Conservation (phyloP, 2,113 vertebrate species). For the Riparia riparia region DNA sequence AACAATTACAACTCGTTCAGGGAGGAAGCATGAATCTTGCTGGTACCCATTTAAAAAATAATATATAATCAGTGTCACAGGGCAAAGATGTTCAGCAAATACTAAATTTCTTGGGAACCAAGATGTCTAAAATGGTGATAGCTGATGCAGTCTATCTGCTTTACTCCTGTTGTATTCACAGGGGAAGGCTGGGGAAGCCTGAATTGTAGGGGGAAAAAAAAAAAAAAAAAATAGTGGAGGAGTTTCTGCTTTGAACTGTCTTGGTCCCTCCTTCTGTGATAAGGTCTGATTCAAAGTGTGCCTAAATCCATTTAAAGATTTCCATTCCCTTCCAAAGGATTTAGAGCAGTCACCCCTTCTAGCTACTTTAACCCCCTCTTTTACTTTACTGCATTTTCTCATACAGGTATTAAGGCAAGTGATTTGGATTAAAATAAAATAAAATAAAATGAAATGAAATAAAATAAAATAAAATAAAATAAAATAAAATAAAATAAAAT, state of each 20-base stretch:
- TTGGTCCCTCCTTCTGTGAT: neutral
- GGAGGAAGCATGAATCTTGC: neutral
- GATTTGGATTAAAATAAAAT: neutral
- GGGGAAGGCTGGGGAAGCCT: neutral
- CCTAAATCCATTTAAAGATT: constrained; percentile 4
- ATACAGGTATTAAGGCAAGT: neutral
- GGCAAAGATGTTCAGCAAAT: constrained; percentile 3
- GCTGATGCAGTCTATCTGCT: neutral
- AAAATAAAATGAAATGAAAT: neutral
- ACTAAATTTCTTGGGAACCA: neutral
- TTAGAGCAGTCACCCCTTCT: neutral
- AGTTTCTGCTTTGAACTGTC: neutral
- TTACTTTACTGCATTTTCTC: neutral
- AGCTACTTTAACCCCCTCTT: neutral
- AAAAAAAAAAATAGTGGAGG: neutral
- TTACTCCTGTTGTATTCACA: neutral
- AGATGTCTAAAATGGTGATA: neutral
- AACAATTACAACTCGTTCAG: neutral
- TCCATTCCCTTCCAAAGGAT: neutral
- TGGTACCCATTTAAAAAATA: neutral
- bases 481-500: neutral
- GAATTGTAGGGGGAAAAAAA: neutral
- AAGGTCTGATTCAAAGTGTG: neutral
- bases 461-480: neutral
- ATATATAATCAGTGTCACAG: neutral